Evolutionary conservation across 2,888 invertebrate species (phyloP).

Genomic region (Drosophila fungiperda): DNA sequence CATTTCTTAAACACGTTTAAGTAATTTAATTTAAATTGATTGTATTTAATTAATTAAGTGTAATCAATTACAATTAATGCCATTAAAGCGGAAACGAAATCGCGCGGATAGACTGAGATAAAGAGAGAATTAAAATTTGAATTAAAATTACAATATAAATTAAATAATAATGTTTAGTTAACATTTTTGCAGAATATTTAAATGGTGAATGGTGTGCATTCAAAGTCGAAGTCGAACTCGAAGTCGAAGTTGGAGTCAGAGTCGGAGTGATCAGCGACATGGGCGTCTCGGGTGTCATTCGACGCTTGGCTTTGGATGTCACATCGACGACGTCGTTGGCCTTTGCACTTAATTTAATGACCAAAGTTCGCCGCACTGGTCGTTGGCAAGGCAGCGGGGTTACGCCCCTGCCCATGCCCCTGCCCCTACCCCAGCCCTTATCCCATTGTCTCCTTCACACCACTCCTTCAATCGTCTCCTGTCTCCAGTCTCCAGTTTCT

Average conservation of each 20-base stretch:
- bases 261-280: neutral
- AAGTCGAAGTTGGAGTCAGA: neutral
- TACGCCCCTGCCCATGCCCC: slow-evolving; percentile 4
- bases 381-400: slow-evolving; percentile 54
- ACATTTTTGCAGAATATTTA: neutral
- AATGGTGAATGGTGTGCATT: neutral
- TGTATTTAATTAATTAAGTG: neutral
- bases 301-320: slow-evolving; percentile 23
- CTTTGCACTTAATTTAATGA: slow-evolving; percentile 76
- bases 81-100: neutral
- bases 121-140: neutral
- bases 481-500: neutral
- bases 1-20: neutral
- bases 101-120: neutral
- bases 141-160: neutral
- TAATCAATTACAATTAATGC: neutral
- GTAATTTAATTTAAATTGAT: neutral
- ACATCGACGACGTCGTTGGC: slow-evolving; percentile 21
- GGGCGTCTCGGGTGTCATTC: slow-evolving; percentile 7
- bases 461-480: neutral
- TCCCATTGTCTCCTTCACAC: too few relatives aligned
- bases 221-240: neutral
- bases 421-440: neutral
- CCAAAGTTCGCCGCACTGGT: slow-evolving; percentile 70
- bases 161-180: neutral